phyloP scores from a whole-genome alignment of 1,140 invertebrate species.

The Papilio polytes region DNA sequence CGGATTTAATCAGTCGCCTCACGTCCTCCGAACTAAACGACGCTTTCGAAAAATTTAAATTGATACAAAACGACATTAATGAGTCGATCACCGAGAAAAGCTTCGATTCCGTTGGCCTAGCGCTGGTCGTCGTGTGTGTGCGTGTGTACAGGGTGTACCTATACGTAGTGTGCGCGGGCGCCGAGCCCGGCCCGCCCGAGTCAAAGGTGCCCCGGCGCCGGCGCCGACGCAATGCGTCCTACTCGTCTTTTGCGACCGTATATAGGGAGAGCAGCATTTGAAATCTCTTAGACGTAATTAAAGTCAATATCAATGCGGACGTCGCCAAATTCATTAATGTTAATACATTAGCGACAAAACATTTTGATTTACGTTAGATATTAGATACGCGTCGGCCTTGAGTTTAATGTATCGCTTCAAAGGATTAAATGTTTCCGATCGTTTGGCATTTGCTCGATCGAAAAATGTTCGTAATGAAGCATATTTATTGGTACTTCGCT shows the following conservation, averaged over 20 bases:
- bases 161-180: conserved; percentile 57
- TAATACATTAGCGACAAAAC: conserved; percentile 18
- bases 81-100: conserved; percentile 59
- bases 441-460: conserved; percentile 22
- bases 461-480: conserved; percentile 35
- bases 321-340: conserved; percentile 16
- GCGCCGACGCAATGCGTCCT: conserved; percentile 31
- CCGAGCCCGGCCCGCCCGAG: conserved; percentile 55
- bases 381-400: conserved; percentile 28
- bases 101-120: conserved; percentile 50
- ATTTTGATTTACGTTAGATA: conserved; percentile 16
- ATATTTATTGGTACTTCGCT: conserved; percentile 45
- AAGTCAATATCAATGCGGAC: conserved; percentile 20
- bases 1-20: conserved; percentile 58
- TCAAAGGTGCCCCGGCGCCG: conserved; percentile 71
- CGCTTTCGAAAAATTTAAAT: conserved; percentile 76
- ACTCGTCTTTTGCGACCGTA: conserved; percentile 34
- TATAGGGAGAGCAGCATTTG: conserved; percentile 40
- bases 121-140: conserved; percentile 51
- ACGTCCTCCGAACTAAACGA: conserved; percentile 61
- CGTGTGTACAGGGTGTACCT: conserved; percentile 57
- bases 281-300: background rate
- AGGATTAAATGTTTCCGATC: conserved; percentile 31
- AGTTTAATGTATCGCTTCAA: conserved; percentile 32
- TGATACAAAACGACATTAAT: conserved; percentile 75